Evolutionary conservation across 2,888 invertebrate genomes (phyloP).

Genomic region (Xylota sylvarum): DNA sequence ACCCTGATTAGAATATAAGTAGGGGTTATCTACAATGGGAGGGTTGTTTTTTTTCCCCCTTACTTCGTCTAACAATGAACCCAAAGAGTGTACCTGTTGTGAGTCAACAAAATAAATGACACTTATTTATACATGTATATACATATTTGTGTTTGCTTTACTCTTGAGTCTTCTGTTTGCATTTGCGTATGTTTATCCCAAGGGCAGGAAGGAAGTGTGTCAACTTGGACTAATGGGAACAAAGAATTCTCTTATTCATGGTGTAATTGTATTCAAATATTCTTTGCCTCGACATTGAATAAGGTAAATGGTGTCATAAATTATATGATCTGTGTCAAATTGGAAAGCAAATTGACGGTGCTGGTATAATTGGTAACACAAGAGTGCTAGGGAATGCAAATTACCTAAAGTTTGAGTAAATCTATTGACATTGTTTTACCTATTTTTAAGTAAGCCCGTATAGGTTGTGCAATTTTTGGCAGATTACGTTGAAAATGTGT

Average conservation of each 20-base stretch:
- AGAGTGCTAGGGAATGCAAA: constrained; percentile 24
- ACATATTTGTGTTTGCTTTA: not conserved
- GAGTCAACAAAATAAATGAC: constrained; percentile 6
- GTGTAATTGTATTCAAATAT: constrained; percentile 18
- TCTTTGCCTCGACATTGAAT: constrained; percentile 33
- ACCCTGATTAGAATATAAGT: constrained; percentile 2
- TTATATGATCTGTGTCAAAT: constrained; percentile 50
- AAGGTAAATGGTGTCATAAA: constrained; percentile 46
- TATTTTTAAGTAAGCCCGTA: not conserved
- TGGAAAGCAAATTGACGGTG: constrained; percentile 17
- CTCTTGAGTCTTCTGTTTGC: constrained; percentile 25
- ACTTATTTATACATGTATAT: constrained; percentile 3
- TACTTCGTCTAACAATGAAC: not conserved
- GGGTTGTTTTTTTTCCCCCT: not conserved
- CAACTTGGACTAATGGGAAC: constrained; percentile 30
- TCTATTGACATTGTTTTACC: not conserved
- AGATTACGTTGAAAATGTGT: constrained; percentile 16
- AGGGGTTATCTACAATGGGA: not conserved
- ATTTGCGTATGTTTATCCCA: not conserved
- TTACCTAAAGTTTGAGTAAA: constrained; percentile 4
- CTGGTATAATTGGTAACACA: constrained; percentile 42
- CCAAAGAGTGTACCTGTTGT: constrained; percentile 4
- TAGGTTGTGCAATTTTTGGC: constrained; percentile 32
- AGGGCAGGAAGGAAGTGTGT: constrained; percentile 48
- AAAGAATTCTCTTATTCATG: constrained; percentile 28